phyloP scores from a whole-genome alignment of 2,113 vertebrate species.

The Odontesthes bonariensis region DNA sequence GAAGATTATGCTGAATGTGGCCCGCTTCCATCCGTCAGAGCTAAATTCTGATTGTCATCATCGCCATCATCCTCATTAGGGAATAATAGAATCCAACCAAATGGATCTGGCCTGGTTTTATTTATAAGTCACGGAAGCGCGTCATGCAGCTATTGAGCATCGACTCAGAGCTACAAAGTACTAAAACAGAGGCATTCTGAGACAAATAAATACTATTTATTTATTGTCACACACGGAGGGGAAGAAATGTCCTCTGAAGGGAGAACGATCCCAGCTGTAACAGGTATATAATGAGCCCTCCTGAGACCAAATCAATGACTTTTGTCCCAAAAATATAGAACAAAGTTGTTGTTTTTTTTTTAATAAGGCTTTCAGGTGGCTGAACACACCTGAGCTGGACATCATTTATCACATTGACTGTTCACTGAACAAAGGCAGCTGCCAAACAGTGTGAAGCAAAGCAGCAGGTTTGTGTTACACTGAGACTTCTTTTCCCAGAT shows the following conservation, averaged over 20 bases:
- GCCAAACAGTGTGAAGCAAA: too few relatives aligned
- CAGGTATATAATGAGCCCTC: neutral
- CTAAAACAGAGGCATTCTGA: neutral
- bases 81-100: slow-evolving; percentile 29
- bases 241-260: neutral
- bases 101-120: slow-evolving; percentile 15
- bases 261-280: neutral
- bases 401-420: too few relatives aligned
- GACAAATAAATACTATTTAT: slow-evolving; percentile 7
- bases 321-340: neutral
- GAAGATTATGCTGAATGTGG: slow-evolving; percentile 16
- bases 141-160: neutral
- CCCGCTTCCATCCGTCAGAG: slow-evolving; percentile 30
- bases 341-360: too few relatives aligned
- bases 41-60: slow-evolving; percentile 27
- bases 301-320: neutral
- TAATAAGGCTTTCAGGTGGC: too few relatives aligned
- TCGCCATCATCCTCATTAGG: slow-evolving; percentile 10
- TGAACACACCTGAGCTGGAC: too few relatives aligned
- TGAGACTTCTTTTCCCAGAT: too few relatives aligned
- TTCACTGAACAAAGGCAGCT: too few relatives aligned
- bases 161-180: neutral
- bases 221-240: neutral
- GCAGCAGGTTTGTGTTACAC: too few relatives aligned
- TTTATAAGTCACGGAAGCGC: neutral